These are phyloP conservation scores for Spheniscus humboldti DNA, from an alignment of 2,797 vertebrate genomes.

Conservation along the genomic window DNA sequence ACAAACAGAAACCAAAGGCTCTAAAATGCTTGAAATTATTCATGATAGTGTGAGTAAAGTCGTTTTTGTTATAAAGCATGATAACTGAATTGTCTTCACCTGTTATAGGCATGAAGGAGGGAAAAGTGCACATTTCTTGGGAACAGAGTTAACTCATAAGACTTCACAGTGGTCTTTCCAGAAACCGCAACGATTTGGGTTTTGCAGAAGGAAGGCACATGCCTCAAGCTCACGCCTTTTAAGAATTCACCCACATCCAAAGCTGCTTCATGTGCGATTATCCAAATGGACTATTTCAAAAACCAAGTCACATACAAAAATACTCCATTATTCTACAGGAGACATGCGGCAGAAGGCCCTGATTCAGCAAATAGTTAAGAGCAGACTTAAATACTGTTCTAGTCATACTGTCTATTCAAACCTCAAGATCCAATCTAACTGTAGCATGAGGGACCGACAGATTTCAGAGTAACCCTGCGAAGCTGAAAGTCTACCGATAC, in stretches of 20 bases:
- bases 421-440: rapidly evolving
- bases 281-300: not conserved
- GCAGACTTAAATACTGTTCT: not conserved
- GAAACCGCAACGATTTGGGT: not conserved
- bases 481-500: rapidly evolving
- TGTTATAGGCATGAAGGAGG: rapidly evolving
- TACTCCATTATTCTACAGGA: not conserved
- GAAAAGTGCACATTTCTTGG: not conserved
- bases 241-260: not conserved
- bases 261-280: not conserved
- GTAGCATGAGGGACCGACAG: rapidly evolving
- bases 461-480: not conserved
- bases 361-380: not conserved
- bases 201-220: not conserved
- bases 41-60: not conserved
- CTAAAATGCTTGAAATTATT: not conserved
- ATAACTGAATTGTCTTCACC: not conserved
- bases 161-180: not conserved
- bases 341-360: not conserved
- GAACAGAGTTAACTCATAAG: not conserved
- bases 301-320: not conserved
- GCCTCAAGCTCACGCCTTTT: not conserved
- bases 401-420: not conserved
- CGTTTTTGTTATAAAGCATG: not conserved
- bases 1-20: not conserved